Percentiles rank a stretch among this genome's conserved stretches.
Conservation (phyloP, 2,113 vertebrate genomes). For the Corapipo altera region DNA sequence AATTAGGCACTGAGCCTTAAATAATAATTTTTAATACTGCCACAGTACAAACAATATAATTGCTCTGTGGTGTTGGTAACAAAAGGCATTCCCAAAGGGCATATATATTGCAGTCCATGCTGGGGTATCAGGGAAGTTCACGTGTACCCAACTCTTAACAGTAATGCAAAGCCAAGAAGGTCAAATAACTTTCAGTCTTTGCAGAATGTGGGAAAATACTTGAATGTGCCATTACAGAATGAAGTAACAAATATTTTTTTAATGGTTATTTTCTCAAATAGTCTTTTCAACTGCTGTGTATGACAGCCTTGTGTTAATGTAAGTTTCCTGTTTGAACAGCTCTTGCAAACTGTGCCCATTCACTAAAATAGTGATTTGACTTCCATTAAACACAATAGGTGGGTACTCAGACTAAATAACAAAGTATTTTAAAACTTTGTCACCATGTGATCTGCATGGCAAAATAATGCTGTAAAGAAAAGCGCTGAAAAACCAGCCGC, state of each 20-base stretch:
- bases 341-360: neutral
- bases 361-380: neutral
- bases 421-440: neutral
- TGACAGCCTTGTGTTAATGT: neutral
- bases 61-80: neutral
- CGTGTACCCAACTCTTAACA: neutral
- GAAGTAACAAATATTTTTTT: neutral
- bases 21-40: neutral
- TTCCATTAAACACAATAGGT: neutral
- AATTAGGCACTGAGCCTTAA: neutral
- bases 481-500: neutral
- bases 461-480: neutral
- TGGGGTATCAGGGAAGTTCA: neutral
- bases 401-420: neutral
- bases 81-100: neutral
- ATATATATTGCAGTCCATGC: rapidly evolving
- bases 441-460: neutral
- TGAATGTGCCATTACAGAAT: neutral
- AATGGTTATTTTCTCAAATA: neutral
- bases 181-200: neutral
- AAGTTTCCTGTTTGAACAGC: neutral
- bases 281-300: neutral
- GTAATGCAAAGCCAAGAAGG: neutral
- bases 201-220: neutral
- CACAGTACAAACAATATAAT: neutral